phyloP scores from a whole-genome alignment of 2,113 vertebrate genomes.

The Platanista minor region DNA sequence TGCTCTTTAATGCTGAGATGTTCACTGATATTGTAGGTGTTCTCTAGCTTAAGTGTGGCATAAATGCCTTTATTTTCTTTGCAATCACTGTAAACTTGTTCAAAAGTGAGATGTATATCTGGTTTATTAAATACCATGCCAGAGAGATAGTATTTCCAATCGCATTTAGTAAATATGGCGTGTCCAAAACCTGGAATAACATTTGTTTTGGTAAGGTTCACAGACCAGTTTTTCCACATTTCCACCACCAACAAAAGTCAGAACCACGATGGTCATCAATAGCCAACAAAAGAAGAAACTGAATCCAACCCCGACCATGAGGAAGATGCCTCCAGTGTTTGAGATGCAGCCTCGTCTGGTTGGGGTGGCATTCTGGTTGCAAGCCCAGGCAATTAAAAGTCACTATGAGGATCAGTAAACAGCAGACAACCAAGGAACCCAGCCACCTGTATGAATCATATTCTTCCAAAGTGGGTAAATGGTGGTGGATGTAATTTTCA shows the following conservation, averaged over 20 bases:
- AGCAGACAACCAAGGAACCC: conserved; percentile 88
- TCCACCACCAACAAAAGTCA: conserved; percentile 88
- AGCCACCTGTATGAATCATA: conserved; percentile 96
- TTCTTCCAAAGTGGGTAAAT: conserved; percentile 87
- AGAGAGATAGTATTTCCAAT: conserved; percentile 93
- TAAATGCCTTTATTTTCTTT: conserved; percentile 93
- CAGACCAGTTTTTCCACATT: conserved; percentile 95
- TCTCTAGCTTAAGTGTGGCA: conserved; percentile 88
- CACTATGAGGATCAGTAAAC: conserved; percentile 89
- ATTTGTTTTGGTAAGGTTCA: conserved; percentile 90
- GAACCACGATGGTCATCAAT: conserved; percentile 89
- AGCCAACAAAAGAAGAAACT: conserved; percentile 96
- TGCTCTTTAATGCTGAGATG: conserved; percentile 86
- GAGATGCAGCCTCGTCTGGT: conserved; percentile 94
- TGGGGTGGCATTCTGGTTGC: conserved; percentile 90
- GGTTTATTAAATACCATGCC: conserved; percentile 89
- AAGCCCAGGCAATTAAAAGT: conserved; percentile 93
- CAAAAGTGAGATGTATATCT: conserved; percentile 89
- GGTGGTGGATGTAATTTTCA: conserved; percentile 84
- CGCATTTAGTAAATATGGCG: conserved; percentile 88
- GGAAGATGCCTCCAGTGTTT: conserved; percentile 94
- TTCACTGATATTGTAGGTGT: conserved; percentile 88
- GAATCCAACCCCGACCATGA: conserved; percentile 94
- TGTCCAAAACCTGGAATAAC: conserved; percentile 94
- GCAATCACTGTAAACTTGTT: conserved; percentile 95